Evolutionary conservation across 2,888 invertebrate genomes (phyloP).

Genomic region (Caenorhabditis sp.): DNA sequence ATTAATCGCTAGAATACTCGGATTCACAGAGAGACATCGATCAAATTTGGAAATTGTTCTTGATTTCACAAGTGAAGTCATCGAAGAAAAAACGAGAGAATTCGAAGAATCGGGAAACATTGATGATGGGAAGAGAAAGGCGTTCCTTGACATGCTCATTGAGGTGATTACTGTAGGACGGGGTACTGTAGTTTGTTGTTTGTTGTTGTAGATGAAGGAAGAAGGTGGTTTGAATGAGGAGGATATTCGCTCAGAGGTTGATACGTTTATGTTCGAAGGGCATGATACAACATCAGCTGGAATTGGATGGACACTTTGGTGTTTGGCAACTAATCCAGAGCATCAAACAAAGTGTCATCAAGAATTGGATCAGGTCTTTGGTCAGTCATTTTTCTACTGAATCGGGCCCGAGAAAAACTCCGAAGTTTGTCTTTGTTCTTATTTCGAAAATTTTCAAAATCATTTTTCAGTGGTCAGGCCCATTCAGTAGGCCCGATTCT

Average conservation of each 20-base stretch:
- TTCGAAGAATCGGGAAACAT: slow-evolving; percentile 16
- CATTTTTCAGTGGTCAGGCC: too few species aligned
- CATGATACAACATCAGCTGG: slow-evolving; percentile 73
- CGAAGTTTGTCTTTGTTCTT: too few species aligned
- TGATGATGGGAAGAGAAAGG: slow-evolving; percentile 50
- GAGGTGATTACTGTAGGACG: slow-evolving; percentile 16
- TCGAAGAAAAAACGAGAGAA: slow-evolving; percentile 17
- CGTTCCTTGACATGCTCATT: slow-evolving; percentile 73
- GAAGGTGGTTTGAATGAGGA: slow-evolving; percentile 70
- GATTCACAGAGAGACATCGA: slow-evolving; percentile 66
- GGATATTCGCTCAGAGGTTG: slow-evolving; percentile 71
- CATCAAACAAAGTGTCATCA: slow-evolving; percentile 66
- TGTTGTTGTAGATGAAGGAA: slow-evolving; percentile 69
- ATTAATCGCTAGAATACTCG: slow-evolving; percentile 76
- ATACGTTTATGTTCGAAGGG: slow-evolving; percentile 75
- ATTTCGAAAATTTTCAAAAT: too few species aligned
- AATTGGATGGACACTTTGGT: slow-evolving; percentile 71
- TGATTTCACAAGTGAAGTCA: slow-evolving; percentile 52
- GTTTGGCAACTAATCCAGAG: slow-evolving; percentile 71
- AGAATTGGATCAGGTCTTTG: slow-evolving; percentile 48
- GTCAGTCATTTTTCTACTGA: slow-evolving; percentile 9
- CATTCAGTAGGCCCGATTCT: too few species aligned
- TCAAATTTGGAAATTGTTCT: slow-evolving; percentile 48
- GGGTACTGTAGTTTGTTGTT: too few species aligned
- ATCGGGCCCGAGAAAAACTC: too few species aligned